A percentile compares a stretch with the other conserved stretches of the same genome.
Evolutionary conservation across 2,888 invertebrate species (phyloP).

Genomic region (Meliscaeva auricollis): DNA sequence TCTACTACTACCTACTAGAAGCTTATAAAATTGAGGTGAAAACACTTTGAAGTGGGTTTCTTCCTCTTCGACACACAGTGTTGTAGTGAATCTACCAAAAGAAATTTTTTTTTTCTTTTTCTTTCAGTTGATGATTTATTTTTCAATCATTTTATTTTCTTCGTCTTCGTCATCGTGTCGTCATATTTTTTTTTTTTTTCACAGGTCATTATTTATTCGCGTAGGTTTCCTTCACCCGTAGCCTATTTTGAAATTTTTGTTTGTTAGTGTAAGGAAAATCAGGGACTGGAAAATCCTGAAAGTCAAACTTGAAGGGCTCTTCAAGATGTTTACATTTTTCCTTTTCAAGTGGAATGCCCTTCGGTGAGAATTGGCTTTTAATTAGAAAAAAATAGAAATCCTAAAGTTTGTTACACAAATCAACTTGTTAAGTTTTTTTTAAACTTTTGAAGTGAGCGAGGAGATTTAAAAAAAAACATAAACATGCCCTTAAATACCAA

Average conservation of each 20-base stretch:
- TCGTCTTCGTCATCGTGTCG: not conserved
- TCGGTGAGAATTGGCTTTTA: not conserved
- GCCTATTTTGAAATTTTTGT: slow-evolving; percentile 2
- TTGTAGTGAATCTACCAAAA: not conserved
- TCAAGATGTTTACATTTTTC: not conserved
- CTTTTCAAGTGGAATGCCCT: not conserved
- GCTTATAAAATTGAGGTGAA: slow-evolving; percentile 72
- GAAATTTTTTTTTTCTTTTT: too few relatives aligned
- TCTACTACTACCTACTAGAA: not conserved
- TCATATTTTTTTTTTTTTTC: not conserved
- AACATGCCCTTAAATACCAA: not conserved
- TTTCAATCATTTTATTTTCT: not conserved
- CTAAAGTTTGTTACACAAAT: not conserved
- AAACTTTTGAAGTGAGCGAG: not conserved
- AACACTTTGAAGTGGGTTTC: slow-evolving; percentile 70
- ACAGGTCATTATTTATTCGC: slow-evolving; percentile 28
- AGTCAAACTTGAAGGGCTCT: not conserved
- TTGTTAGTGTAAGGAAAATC: not conserved
- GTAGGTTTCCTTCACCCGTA: not conserved
- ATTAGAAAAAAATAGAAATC: not conserved
- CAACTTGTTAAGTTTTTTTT: slow-evolving; percentile 1
- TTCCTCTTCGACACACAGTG: not conserved
- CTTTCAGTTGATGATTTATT: not conserved
- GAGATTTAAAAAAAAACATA: not conserved
- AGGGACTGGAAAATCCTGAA: not conserved